These are phyloP conservation scores for Hypomesus transpacificus DNA, from an alignment of 2,113 vertebrate species.

Conservation along the genomic window DNA sequence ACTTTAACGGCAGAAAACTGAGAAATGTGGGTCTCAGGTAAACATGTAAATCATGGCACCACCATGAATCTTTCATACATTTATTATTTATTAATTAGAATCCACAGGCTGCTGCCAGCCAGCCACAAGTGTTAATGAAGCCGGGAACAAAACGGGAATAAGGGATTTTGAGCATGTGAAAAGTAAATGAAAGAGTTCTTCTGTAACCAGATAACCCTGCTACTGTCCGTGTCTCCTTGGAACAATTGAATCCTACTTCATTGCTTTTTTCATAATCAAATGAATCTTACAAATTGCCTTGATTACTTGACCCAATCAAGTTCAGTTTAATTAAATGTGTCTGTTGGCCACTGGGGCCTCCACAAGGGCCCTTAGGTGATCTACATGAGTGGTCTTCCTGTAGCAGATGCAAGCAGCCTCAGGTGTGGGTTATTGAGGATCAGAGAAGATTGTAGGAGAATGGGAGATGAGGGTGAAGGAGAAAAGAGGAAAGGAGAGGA, in stretches of 20 bases:
- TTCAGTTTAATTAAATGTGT: too few relatives aligned
- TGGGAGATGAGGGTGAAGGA: too few relatives aligned
- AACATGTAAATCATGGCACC: background rate
- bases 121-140: constrained; percentile 13
- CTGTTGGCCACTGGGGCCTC: too few relatives aligned
- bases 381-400: too few relatives aligned
- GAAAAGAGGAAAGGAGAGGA: background rate
- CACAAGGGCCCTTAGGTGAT: too few relatives aligned
- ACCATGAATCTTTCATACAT: background rate
- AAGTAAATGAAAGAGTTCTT: constrained; percentile 51
- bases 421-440: too few relatives aligned
- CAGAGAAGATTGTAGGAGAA: too few relatives aligned
- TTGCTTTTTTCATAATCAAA: too few relatives aligned
- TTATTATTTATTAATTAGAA: background rate
- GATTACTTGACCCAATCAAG: too few relatives aligned
- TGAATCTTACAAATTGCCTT: too few relatives aligned
- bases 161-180: constrained; percentile 45
- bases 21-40: background rate
- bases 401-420: too few relatives aligned
- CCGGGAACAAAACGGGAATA: constrained; percentile 38
- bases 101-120: background rate
- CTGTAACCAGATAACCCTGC: constrained; percentile 61
- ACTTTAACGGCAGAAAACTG: background rate
- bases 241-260: too few relatives aligned
- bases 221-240: background rate